Conservation (phyloP, 2,113 vertebrate species). For the Otis tarda region DNA sequence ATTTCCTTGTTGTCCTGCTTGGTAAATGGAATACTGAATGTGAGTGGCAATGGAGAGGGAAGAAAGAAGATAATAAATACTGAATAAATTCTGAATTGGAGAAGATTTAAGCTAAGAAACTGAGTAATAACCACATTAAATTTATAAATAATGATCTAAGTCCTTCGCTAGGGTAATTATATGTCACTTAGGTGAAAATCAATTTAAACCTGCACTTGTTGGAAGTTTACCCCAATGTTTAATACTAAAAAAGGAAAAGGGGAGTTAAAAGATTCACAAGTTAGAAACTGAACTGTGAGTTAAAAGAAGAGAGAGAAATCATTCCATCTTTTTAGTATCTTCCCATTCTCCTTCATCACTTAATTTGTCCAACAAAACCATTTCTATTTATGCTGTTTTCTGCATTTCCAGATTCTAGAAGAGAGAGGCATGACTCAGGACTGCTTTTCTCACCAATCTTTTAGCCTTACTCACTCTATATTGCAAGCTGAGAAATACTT, state of each 20-base stretch:
- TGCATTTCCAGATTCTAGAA: background rate
- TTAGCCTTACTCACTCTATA: background rate
- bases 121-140: background rate
- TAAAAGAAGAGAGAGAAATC: background rate
- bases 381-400: background rate
- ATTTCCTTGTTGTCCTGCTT: background rate
- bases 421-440: background rate
- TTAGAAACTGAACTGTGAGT: background rate
- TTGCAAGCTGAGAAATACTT: background rate
- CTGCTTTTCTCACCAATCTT: background rate
- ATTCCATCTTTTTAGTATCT: background rate
- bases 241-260: background rate
- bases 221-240: background rate
- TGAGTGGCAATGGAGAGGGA: background rate
- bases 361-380: background rate
- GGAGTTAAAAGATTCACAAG: background rate
- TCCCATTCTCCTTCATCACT: background rate
- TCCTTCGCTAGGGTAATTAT: background rate
- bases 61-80: constrained; percentile 15
- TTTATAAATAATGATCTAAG: background rate
- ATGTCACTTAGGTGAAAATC: background rate
- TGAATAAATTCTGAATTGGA: background rate
- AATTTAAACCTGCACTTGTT: background rate
- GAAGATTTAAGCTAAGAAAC: background rate
- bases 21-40: background rate